Evolutionary conservation across 2,888 invertebrate genomes (phyloP).

Genomic region (Nymphalis urticae): DNA sequence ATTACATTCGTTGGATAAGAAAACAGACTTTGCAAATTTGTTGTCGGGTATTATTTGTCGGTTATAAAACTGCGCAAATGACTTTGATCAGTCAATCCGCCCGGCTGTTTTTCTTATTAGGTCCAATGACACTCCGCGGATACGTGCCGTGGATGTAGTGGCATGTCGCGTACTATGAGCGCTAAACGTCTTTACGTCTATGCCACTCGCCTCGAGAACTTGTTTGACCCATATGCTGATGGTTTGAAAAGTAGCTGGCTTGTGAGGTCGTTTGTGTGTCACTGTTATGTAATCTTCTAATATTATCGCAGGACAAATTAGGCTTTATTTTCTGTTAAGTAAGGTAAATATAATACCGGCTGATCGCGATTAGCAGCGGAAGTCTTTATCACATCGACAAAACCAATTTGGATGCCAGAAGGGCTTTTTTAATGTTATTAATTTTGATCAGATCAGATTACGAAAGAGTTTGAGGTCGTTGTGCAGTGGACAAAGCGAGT

Average conservation of each 20-base stretch:
- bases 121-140: too few species aligned
- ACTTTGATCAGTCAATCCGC: too few species aligned
- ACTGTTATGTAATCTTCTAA: background rate
- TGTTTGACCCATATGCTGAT: background rate
- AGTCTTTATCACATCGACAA: background rate
- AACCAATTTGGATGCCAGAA: background rate
- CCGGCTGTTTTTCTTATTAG: too few species aligned
- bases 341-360: background rate
- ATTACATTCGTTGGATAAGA: too few species aligned
- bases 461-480: background rate
- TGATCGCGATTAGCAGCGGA: background rate
- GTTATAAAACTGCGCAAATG: too few species aligned
- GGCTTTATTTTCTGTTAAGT: background rate
- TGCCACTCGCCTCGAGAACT: background rate
- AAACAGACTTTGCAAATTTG: too few species aligned
- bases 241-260: too few species aligned
- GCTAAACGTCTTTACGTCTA: conserved; percentile 13
- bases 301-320: background rate
- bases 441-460: background rate
- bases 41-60: too few species aligned
- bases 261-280: too few species aligned
- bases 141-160: too few species aligned
- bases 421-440: background rate
- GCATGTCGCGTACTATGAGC: conserved; percentile 42
- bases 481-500: too few species aligned